Evolutionary conservation across 2,888 invertebrate species (phyloP).

Genomic region (Neria commutata): DNA sequence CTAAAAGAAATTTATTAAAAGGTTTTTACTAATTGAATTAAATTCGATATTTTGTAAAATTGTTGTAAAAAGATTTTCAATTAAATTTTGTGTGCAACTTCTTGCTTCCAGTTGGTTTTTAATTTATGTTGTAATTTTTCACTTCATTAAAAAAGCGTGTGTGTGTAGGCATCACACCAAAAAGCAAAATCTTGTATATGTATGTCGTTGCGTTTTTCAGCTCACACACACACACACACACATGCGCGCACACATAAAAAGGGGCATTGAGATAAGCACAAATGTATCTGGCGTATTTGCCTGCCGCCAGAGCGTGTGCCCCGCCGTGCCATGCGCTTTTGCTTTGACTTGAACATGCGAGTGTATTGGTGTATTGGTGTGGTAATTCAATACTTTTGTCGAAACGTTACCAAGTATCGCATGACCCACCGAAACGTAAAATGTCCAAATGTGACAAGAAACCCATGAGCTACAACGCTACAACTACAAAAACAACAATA

Average conservation of each 20-base stretch:
- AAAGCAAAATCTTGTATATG: too few relatives aligned
- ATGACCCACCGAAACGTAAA: conserved; percentile 40
- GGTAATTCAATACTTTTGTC: conserved; percentile 55
- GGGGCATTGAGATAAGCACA: too few relatives aligned
- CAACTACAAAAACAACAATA: conserved; percentile 32
- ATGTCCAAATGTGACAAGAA: conserved; percentile 18
- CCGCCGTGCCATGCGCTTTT: not conserved
- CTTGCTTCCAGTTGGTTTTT: conserved; percentile 26
- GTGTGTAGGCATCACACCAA: too few relatives aligned
- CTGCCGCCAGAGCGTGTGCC: conserved; percentile 1
- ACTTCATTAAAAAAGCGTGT: conserved; percentile 5
- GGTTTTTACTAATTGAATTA: not conserved
- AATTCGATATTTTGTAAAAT: not conserved
- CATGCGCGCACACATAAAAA: not conserved
- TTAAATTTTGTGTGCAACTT: conserved; percentile 22
- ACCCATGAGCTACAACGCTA: conserved; percentile 1
- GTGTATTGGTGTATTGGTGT: conserved; percentile 24
- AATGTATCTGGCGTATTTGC: conserved; percentile 5
- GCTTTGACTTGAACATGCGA: too few relatives aligned
- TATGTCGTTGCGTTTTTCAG: conserved; percentile 5
- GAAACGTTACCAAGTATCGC: conserved; percentile 52
- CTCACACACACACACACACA: not conserved
- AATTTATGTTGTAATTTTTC: conserved; percentile 40
- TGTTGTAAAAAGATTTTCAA: conserved; percentile 16
- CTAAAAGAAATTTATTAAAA: not conserved